Evolutionary conservation across 64 coral and sea anemone species (phyloP).

Genomic region (Cladopsammia gracilis): DNA sequence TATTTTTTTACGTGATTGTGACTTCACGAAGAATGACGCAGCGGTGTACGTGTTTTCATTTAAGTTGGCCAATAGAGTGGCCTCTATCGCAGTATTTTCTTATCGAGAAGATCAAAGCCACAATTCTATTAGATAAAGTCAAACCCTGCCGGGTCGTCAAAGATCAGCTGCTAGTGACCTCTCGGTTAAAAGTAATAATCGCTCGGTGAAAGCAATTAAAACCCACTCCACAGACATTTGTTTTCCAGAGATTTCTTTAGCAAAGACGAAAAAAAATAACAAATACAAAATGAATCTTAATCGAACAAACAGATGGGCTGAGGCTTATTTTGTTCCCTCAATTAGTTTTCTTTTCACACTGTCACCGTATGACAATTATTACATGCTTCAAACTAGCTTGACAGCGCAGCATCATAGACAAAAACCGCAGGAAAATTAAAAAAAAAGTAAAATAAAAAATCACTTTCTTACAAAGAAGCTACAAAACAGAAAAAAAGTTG

Average conservation of each 20-base stretch:
- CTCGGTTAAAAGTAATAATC: neutral
- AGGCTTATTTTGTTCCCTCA: too few relatives aligned
- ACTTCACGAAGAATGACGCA: constrained; percentile 1
- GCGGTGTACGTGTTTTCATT: neutral
- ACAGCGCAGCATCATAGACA: too few relatives aligned
- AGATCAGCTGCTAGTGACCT: neutral
- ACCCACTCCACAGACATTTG: neutral
- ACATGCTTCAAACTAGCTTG: too few relatives aligned
- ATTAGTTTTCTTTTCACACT: too few relatives aligned
- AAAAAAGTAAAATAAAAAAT: too few relatives aligned
- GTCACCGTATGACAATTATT: too few relatives aligned
- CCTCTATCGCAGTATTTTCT: neutral
- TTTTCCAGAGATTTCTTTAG: neutral
- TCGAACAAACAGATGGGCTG: too few relatives aligned
- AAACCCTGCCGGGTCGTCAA: neutral
- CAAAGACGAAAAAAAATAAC: too few relatives aligned
- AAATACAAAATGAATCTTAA: too few relatives aligned
- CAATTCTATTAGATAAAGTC: neutral
- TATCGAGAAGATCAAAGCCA: neutral
- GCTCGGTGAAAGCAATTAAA: neutral
- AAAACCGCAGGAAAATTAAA: too few relatives aligned
- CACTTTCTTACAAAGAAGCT: too few relatives aligned
- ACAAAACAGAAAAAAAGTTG: too few relatives aligned
- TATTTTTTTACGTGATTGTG: constrained; percentile 2
- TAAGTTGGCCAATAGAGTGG: neutral